Evolutionary conservation across 2,797 vertebrate species (phyloP).

Genomic region (Pyrocephalus nanus): DNA sequence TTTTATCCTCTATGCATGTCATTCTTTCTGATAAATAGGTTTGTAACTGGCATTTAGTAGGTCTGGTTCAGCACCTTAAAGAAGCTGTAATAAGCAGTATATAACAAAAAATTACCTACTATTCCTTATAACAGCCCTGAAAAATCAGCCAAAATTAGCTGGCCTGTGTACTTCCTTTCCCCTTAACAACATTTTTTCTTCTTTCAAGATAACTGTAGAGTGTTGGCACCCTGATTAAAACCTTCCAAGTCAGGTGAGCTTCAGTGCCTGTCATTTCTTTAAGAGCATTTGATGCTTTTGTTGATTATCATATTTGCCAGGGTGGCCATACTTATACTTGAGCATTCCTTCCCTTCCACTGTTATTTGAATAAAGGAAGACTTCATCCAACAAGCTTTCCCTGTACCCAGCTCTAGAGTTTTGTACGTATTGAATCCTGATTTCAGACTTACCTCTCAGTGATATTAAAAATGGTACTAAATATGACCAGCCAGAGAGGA

Average conservation of each 20-base stretch:
- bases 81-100: background rate
- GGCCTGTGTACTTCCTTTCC: background rate
- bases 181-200: background rate
- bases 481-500: background rate
- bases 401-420: background rate
- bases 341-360: background rate
- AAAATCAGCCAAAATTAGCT: background rate
- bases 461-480: background rate
- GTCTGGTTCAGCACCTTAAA: background rate
- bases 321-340: background rate
- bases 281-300: background rate
- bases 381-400: background rate
- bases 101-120: background rate
- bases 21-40: slow-evolving; percentile 7
- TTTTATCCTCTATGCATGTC: background rate
- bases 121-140: background rate
- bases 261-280: background rate
- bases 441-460: background rate
- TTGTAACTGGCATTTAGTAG: slow-evolving; percentile 1
- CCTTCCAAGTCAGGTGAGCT: background rate
- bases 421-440: background rate
- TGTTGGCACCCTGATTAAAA: background rate
- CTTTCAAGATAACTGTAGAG: background rate
- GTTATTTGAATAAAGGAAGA: background rate
- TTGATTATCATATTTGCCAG: background rate